These are phyloP conservation scores for Argyresthia goedartella DNA, from an alignment of 2,888 invertebrate genomes.

Conservation along the genomic window DNA sequence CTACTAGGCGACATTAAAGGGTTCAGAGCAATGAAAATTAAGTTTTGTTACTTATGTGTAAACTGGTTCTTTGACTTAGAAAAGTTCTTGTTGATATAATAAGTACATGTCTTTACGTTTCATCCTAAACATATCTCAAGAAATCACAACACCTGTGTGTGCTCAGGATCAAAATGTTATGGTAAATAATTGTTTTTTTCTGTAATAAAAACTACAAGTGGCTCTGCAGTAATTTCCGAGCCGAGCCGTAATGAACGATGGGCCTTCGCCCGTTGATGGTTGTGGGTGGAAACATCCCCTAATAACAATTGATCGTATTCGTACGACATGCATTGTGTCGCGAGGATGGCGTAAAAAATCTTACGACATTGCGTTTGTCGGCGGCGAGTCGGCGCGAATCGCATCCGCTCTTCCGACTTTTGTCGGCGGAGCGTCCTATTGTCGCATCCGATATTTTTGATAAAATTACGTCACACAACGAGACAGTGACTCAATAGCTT, in stretches of 20 bases:
- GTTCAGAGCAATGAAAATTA: slow-evolving; percentile 22
- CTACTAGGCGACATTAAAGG: slow-evolving; percentile 17
- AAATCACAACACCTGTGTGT: not conserved
- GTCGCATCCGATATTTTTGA: slow-evolving; percentile 63
- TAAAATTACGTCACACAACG: slow-evolving; percentile 66
- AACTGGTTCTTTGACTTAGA: too few species aligned
- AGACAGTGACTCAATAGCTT: slow-evolving; percentile 46
- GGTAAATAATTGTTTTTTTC: slow-evolving; percentile 15
- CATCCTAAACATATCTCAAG: not conserved
- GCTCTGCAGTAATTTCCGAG: slow-evolving; percentile 58
- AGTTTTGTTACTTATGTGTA: not conserved
- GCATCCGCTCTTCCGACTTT: slow-evolving; percentile 69
- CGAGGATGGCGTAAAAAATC: slow-evolving; percentile 54
- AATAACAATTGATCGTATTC: slow-evolving; percentile 28
- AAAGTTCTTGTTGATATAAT: too few species aligned
- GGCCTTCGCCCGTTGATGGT: slow-evolving; percentile 32
- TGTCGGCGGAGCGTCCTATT: slow-evolving; percentile 49
- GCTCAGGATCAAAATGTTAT: not conserved
- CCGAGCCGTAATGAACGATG: slow-evolving; percentile 61
- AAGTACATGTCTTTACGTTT: not conserved
- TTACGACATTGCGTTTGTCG: slow-evolving; percentile 42
- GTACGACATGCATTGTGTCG: slow-evolving; percentile 29
- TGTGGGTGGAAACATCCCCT: slow-evolving; percentile 72
- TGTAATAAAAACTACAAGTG: slow-evolving; percentile 37
- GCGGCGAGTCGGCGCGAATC: slow-evolving; percentile 59